Percentiles rank a stretch among this genome's conserved stretches.
These are phyloP conservation scores for Otis tarda DNA, from an alignment of 2,113 vertebrate genomes.

Conservation along the genomic window DNA sequence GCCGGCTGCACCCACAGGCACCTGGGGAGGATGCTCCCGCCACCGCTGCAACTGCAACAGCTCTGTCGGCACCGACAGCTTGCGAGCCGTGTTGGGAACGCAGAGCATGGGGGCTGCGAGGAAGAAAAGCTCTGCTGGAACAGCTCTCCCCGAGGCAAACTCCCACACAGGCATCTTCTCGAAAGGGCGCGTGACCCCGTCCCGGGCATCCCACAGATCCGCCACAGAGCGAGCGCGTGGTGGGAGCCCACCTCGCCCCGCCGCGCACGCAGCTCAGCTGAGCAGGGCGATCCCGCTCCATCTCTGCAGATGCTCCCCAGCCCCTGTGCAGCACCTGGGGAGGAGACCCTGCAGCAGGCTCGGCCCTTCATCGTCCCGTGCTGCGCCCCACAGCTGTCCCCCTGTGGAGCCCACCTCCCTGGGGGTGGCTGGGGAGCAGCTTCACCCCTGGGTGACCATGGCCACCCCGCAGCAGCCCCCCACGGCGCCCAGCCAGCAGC, in stretches of 20 bases:
- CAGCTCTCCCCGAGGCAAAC: not conserved
- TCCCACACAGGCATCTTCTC: not conserved
- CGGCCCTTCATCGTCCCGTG: not conserved
- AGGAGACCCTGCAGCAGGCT: not conserved
- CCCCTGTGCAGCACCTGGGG: not conserved
- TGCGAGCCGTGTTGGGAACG: rapidly evolving
- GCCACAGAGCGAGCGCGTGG: rapidly evolving
- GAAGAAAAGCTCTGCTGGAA: not conserved
- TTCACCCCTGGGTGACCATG: not conserved
- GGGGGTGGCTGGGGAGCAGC: not conserved
- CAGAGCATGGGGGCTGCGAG: not conserved
- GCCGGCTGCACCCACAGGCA: not conserved
- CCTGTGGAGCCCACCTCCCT: not conserved
- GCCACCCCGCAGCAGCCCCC: not conserved
- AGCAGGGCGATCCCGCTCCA: not conserved
- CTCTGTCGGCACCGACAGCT: not conserved
- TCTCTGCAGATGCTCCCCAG: not conserved
- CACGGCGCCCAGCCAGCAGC: not conserved
- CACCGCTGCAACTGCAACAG: rapidly evolving
- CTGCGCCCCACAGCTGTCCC: not conserved
- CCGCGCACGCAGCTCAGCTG: not conserved
- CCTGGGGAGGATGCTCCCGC: not conserved
- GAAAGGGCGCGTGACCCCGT: not conserved
- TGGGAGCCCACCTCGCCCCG: not conserved
- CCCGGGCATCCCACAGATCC: not conserved